Conservation (phyloP, 1,140 invertebrate genomes). For the Cherax destructor region DNA sequence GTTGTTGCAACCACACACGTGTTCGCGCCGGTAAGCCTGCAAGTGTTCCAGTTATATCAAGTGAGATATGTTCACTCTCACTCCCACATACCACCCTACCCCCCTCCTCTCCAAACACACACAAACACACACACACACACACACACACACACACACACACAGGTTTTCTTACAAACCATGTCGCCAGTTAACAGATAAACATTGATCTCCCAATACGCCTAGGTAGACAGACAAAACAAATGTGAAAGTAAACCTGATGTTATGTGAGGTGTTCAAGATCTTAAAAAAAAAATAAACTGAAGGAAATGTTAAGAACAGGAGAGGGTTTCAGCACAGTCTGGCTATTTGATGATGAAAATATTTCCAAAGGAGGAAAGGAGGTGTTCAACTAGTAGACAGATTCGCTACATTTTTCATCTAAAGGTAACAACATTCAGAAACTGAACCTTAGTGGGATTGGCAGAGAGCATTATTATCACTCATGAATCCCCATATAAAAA, state of each 20-base stretch:
- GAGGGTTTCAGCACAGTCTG: slow-evolving; percentile 13
- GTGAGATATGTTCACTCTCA: too few relatives aligned
- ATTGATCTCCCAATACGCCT: too few relatives aligned
- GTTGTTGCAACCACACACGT: not conserved
- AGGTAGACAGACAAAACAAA: too few relatives aligned
- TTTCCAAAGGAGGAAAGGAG: slow-evolving; percentile 13
- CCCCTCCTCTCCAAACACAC: too few relatives aligned
- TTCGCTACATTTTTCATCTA: slow-evolving; percentile 31
- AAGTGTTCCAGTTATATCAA: not conserved
- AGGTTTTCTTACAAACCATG: too few relatives aligned
- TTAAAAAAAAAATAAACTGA: too few relatives aligned
- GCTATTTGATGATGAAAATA: slow-evolving; percentile 15
- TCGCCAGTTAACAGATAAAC: too few relatives aligned
- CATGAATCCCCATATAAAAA: slow-evolving; percentile 38
- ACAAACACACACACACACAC: too few relatives aligned
- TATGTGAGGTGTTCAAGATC: too few relatives aligned
- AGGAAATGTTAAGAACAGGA: not conserved
- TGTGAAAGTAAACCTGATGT: too few relatives aligned
- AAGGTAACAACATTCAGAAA: slow-evolving; percentile 52
- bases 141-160: too few relatives aligned
- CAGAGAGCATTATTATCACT: slow-evolving; percentile 40
- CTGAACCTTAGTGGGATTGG: slow-evolving; percentile 56
- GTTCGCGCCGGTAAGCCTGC: not conserved
- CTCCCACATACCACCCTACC: too few relatives aligned
- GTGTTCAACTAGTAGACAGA: slow-evolving; percentile 44